A percentile compares a stretch with the other conserved stretches of the same genome.
Conservation (phyloP, 2,888 invertebrate genomes). For the Meteorus colon region DNA sequence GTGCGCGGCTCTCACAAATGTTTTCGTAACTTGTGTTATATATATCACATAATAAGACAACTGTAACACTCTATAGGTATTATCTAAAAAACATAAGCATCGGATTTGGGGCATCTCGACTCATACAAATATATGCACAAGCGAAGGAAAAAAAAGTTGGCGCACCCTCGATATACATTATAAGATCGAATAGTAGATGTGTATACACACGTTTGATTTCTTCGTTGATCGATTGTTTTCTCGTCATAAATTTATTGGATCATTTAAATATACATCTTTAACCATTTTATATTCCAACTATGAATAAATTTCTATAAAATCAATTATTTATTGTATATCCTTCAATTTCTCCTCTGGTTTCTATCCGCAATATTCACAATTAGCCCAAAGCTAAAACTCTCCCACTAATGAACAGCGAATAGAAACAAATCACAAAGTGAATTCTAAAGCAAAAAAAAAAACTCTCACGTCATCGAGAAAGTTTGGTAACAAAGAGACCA, state of each 20-base stretch:
- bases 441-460: slow-evolving; percentile 45
- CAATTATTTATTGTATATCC: neutral
- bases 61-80: neutral
- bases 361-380: neutral
- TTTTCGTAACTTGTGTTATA: slow-evolving; percentile 23
- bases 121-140: slow-evolving; percentile 3
- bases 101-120: slow-evolving; percentile 20
- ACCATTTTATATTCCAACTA: neutral
- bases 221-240: slow-evolving; percentile 23
- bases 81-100: neutral
- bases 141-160: slow-evolving; percentile 24
- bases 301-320: slow-evolving; percentile 23
- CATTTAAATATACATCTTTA: slow-evolving; percentile 10
- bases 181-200: neutral
- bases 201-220: neutral
- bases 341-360: neutral
- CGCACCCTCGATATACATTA: slow-evolving; percentile 24
- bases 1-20: slow-evolving; percentile 3
- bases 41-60: neutral
- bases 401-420: neutral
- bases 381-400: neutral
- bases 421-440: slow-evolving; percentile 28
- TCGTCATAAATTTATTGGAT: slow-evolving; percentile 26
- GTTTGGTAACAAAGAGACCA: slow-evolving; percentile 53
- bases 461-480: slow-evolving; percentile 53